Evolutionary conservation across 2,888 invertebrate species (phyloP).

Genomic region (Lissocephala sabroskyi): DNA sequence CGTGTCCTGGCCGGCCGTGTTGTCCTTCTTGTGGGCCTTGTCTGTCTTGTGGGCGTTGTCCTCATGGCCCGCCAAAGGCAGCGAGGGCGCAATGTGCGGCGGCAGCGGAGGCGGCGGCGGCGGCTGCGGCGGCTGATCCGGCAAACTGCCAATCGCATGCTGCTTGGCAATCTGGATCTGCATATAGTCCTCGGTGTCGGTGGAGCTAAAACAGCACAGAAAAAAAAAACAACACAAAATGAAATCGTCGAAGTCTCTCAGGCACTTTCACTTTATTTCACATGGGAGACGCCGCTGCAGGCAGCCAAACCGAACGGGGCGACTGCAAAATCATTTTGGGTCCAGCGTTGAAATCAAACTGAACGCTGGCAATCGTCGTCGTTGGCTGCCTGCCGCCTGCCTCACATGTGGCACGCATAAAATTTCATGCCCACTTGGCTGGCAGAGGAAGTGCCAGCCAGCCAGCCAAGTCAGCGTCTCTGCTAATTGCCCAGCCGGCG

Average conservation of each 20-base stretch:
- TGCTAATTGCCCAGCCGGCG: constrained; percentile 13
- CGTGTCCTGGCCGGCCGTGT: constrained; percentile 55
- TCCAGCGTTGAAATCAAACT: constrained; percentile 51
- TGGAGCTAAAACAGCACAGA: no score
- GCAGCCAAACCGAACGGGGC: no score
- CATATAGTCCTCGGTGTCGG: constrained; percentile 74
- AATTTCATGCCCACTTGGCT: constrained; percentile 63
- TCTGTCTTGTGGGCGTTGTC: constrained; percentile 41
- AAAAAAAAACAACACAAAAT: no score
- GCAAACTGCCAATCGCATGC: constrained; percentile 49
- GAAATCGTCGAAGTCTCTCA: constrained; percentile 23
- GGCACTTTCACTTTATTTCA: no score
- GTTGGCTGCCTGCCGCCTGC: constrained; percentile 13
- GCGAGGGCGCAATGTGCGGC: constrained; percentile 62
- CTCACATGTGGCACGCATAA: constrained; percentile 57
- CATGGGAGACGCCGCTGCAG: no score
- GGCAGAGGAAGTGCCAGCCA: constrained; percentile 35
- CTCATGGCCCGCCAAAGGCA: constrained; percentile 6
- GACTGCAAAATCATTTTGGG: constrained; percentile 66
- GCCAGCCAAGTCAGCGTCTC: no score
- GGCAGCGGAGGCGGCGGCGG: constrained; percentile 75
- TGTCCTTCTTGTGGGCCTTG: constrained; percentile 49
- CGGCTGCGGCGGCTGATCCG: constrained; percentile 69
- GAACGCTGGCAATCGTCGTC: constrained; percentile 20
- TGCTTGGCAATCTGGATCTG: constrained; percentile 75